Base-by-base conservation (phyloP, 2,797 vertebrate genomes). In the Sebastes iracundus region DNA sequence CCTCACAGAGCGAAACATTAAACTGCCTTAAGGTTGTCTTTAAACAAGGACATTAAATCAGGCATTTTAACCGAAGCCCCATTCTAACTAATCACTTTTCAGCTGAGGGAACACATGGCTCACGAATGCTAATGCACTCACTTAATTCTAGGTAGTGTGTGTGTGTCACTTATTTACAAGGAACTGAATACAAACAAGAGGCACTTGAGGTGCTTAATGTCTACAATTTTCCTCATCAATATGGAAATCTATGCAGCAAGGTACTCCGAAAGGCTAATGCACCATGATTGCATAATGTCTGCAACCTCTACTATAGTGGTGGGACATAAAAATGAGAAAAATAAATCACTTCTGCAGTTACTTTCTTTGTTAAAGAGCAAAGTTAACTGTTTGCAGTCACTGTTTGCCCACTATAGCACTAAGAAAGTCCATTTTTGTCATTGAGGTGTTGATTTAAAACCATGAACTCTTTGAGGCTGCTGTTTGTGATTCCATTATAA, bases 211-310 rank as follows among this genome's bases (percentile, higher is more conserved):
- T 68, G 69, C 72, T 55, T 72, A 76, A 85, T 82, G 64, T 60
- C 70, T 42, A 82, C 28, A 28, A 60, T 66, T 78, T 63, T 56
- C 20, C 63, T 75, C 73, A 91, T 90, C 69, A 80, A n/a, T 80
- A 92, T 87, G 88, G 68, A 86, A 90, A 92, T 90, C 55, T 85
- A 82, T 85, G 81, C 86, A 86, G 87, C 60, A 33, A 65, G 61
- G 79, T 86, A 27, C 56, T 84, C 66, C 33, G 8, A 80, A 58
- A 70, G 55, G 5, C 70, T 84, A 85, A 89, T 66, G 81, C 74
- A 52, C 35, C 23, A 52, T 67, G 81, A 88, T 86, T 83, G 77
- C 55, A 85, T 81, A 80, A 78, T 71, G 59, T 27, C 69, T 72
- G 28, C 53, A 73, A 67, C 30, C 52, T 74, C 63, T 38, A 46